Base-by-base conservation (phyloP, 2,888 invertebrate species). In the Salticus scenicus region DNA sequence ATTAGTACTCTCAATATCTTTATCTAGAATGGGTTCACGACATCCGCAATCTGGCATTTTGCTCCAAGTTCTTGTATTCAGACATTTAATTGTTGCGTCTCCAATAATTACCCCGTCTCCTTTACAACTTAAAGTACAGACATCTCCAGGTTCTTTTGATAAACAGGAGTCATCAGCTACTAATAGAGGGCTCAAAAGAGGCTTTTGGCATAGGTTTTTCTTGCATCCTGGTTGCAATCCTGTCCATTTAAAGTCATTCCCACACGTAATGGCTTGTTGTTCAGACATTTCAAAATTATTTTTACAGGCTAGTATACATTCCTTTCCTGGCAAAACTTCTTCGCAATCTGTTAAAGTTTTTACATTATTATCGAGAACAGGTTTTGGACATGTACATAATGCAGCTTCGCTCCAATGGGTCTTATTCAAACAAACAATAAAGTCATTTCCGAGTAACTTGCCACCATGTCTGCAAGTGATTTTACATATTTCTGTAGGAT, bases 31-130 rank as follows among this genome's bases (percentile, higher is more conserved):
- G 1, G 63, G 69, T 7, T 20, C 0, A 4, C 74, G 63, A 30
- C 81, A 74, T 1, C 41, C 31, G 31, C 81, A 81, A 5, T 37
- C 37, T 4, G 81, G 81, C 0, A 63, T 12, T 30, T 12, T 0
- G 14, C 57, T 74, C 69, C 69, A 81, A 27, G 5, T 1, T 2
- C 7, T 57, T 7, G 8, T 30, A 8, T 57, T 74, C 2, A 30
- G 12, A n/a, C 81, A 81, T 30, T 31, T 57, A 2, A 74, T 69
- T 2, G 14, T 28, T 2, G 10, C 10, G 14, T 8, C 10, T 0
- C 69, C 81, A 0, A 81, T 0, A 20, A 81, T 0, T 7, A 41
- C 37, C 0, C 81, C 81, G 33, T 63, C 41, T n/a, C 74, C 30
- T 10, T 8, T 69, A 37, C 81, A 81, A 0, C 5, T 7, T 12